Evolutionary conservation across 1,140 invertebrate species (phyloP).

Genomic region (Orius laevigatus): DNA sequence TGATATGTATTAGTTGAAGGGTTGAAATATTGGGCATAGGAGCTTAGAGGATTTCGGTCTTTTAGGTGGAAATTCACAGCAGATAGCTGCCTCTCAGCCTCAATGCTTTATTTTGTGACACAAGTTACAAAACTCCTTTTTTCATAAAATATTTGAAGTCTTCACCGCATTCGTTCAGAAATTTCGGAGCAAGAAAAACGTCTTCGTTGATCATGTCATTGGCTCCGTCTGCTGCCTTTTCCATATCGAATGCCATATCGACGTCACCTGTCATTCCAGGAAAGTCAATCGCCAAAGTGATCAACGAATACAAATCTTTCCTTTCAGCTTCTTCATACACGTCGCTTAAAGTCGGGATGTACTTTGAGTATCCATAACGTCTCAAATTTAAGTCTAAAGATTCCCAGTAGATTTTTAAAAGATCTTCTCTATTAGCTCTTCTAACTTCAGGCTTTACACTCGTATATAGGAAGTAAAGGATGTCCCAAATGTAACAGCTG

Average conservation of each 20-base stretch:
- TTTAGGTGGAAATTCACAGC: too few species aligned
- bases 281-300: not conserved
- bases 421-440: not conserved
- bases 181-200: not conserved
- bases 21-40: too few species aligned
- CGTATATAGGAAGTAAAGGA: too few species aligned
- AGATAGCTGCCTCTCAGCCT: too few species aligned
- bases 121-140: too few species aligned
- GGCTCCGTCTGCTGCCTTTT: not conserved
- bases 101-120: too few species aligned
- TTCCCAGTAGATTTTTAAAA: not conserved
- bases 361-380: not conserved
- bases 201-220: not conserved
- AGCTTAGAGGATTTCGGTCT: too few species aligned
- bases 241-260: not conserved
- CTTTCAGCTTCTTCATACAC: not conserved
- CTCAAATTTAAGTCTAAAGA: not conserved
- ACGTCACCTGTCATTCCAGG: not conserved
- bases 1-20: too few species aligned
- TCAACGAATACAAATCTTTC: not conserved
- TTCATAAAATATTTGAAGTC: conserved; percentile 1
- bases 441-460: too few species aligned
- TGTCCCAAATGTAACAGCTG: too few species aligned
- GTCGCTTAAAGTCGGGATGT: too few species aligned
- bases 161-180: not conserved